Evolutionary conservation across 2,888 invertebrate species (phyloP).

Genomic region (Miltochrista miniata): DNA sequence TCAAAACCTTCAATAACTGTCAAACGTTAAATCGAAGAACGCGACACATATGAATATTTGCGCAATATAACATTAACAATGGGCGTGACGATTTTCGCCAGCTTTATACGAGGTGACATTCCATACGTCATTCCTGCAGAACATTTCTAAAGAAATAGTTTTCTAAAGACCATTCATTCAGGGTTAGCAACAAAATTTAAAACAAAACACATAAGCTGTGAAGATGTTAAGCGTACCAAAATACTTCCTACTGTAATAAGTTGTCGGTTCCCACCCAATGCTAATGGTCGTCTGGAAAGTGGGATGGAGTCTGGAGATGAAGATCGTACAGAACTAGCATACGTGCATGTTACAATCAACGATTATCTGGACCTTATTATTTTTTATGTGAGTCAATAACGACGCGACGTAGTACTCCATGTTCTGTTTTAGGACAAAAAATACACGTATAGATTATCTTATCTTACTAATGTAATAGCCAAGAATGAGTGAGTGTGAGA

Average conservation of each 20-base stretch:
- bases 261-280: constrained; percentile 33
- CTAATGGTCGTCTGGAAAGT: constrained; percentile 64
- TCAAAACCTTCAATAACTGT: constrained; percentile 71
- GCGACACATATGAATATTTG: constrained; percentile 50
- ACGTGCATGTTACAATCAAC: constrained; percentile 44
- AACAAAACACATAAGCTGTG: background rate
- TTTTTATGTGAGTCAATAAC: constrained; percentile 73
- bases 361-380: constrained; percentile 76
- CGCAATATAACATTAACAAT: constrained; percentile 43
- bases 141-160: background rate
- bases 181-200: no score
- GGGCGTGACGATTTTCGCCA: constrained; percentile 41
- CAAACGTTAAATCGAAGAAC: constrained; percentile 63
- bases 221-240: background rate
- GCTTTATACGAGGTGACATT: constrained; percentile 12
- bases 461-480: constrained; percentile 5
- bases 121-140: background rate
- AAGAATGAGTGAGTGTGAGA: constrained; percentile 27
- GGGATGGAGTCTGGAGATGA: constrained; percentile 59
- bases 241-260: background rate
- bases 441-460: constrained; percentile 9
- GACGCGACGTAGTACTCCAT: constrained; percentile 21
- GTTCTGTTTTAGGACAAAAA: constrained; percentile 22
- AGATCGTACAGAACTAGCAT: constrained; percentile 55
- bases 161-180: background rate